Base-by-base conservation (phyloP, 2,888 invertebrate species). In the Cosmia trapezina region DNA sequence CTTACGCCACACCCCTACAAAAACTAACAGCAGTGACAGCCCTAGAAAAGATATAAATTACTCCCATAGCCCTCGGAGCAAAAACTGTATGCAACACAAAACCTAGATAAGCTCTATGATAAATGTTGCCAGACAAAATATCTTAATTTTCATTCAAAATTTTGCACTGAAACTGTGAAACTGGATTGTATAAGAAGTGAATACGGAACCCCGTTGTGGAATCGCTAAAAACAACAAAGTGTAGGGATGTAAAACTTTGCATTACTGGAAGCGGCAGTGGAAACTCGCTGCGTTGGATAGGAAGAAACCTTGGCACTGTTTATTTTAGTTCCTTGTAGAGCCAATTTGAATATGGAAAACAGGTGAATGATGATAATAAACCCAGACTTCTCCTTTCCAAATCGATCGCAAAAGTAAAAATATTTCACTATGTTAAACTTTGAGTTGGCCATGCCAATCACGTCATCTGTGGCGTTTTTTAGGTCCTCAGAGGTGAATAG, bases 171-270 rank as follows among this genome's bases (percentile, higher is more conserved):
- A 89, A 89, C 86, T 85, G 87, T 80, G 76, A 47, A 65, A 86
- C 84, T 80, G 83, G 61, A 64, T 72, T 86, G 83, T 86, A 78
- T 86, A 90, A 89, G 87, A 87, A 87, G 80, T 84, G 85, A 84
- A 86, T 85, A 83, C 84, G 87, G 85, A 85, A 88, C 86, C 80
- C 84, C 84, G 83, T 84, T 86, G 85, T 80, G 85, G 84, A 84
- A 86, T 82, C 75, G 70, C 80, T 89, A 84, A 88, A 89, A 90
- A 89, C 87, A 86, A 87, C 88, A 85, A 86, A 77, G 33, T 56
- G 19, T 60, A 0, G 4, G 57, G 73, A 73, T 67, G 22, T 73
- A 72, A 11, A 62, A 73, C 3, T 53, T 45, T 11, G 54, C 49
- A 5, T 22, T 59, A 67, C 84, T 78, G 56, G 84, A 85, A 70